Evolutionary conservation across 2,113 vertebrate species (phyloP).

Genomic region (Illadopsis cleaveri): DNA sequence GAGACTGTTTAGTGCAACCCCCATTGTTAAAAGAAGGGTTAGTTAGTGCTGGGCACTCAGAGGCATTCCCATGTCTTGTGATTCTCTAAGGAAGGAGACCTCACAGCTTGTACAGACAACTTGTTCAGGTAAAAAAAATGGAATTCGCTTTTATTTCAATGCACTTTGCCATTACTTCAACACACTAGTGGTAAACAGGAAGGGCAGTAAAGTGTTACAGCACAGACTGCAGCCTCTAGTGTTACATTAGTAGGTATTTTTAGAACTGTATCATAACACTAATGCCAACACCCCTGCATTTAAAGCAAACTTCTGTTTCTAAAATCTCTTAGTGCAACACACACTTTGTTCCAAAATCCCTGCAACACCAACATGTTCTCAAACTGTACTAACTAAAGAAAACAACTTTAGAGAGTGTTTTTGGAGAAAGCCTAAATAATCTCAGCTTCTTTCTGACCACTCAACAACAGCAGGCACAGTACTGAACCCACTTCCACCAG

Average conservation of each 20-base stretch:
- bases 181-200: neutral
- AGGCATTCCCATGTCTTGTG: accelerated
- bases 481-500: neutral
- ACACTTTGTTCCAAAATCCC: neutral
- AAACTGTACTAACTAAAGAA: neutral
- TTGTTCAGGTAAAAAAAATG: neutral
- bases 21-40: neutral
- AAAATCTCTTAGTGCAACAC: neutral
- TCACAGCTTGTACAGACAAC: neutral
- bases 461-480: neutral
- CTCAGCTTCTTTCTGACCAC: neutral
- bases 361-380: neutral
- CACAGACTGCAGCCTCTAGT: neutral
- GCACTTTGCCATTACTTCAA: neutral
- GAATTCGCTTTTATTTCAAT: neutral
- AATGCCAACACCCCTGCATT: neutral
- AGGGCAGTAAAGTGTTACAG: neutral
- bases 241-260: neutral
- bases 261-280: neutral
- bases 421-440: neutral
- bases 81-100: neutral
- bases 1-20: neutral
- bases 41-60: neutral
- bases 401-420: neutral
- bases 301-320: neutral